A percentile compares a stretch with the other conserved stretches of the same genome.
Conservation (phyloP, 2,888 invertebrate species). For the Lepidonotus clava region DNA sequence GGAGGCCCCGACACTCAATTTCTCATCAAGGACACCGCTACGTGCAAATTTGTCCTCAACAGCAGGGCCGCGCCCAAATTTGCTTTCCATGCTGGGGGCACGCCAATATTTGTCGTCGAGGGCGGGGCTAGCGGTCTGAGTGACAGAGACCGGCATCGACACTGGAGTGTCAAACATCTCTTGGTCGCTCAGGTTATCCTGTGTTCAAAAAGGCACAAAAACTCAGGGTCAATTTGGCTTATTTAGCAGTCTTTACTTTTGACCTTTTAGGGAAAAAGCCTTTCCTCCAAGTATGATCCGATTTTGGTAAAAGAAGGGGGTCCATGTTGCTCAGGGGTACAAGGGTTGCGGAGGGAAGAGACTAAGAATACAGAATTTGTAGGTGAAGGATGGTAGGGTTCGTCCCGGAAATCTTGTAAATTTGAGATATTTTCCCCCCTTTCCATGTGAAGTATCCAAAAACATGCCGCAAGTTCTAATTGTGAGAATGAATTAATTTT, state of each 20-base stretch:
- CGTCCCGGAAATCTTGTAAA: no score
- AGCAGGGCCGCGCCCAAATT: background rate
- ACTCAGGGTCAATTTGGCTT: background rate
- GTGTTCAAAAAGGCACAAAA: slow-evolving; percentile 45
- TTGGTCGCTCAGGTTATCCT: slow-evolving; percentile 51
- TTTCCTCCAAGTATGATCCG: no score
- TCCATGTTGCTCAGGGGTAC: no score
- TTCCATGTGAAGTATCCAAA: no score
- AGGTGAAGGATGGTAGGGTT: no score
- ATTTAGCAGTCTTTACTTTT: background rate
- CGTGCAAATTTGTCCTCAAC: slow-evolving; percentile 44
- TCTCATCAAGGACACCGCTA: slow-evolving; percentile 35
- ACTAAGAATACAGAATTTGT: no score
- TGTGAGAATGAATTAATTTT: no score
- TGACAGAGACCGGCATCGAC: background rate
- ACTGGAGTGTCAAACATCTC: slow-evolving; percentile 48
- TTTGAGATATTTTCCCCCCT: no score
- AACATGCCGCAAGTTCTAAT: no score
- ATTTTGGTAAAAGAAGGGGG: no score
- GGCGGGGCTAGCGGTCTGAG: slow-evolving; percentile 28
- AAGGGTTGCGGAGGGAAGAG: no score
- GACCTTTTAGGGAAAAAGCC: background rate
- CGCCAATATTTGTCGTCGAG: slow-evolving; percentile 23
- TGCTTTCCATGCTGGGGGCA: slow-evolving; percentile 16
- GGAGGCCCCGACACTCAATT: background rate